Base-by-base conservation (phyloP, 2,113 vertebrate genomes). In the Centropus bengalensis region DNA sequence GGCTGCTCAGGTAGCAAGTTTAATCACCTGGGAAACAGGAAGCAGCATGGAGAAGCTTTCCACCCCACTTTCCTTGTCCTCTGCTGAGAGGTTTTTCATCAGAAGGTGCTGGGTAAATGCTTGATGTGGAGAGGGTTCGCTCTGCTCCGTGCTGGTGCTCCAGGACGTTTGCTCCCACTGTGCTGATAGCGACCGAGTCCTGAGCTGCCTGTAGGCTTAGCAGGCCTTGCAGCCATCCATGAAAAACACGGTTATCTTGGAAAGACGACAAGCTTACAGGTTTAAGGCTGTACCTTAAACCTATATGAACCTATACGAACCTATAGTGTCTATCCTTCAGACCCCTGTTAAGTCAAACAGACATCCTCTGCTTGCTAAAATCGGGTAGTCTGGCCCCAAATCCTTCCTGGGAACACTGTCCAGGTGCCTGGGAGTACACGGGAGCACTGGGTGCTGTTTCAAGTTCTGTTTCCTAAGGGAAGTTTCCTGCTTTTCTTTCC, bases 121-220 rank as follows among this genome's bases (percentile, higher is more conserved):
- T 40, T 2, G 2, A 2, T 8, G 3, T 4, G 5, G 60, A 27
- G 19, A 51, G n/a, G 32, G 23, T 49, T 89, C 59, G n/a, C 14
- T 15, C 54, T 0, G 0, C 18, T 9, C 55, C 24, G 4, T 52
- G 59, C n/a, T 56, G 54, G 10, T 0, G 0, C 45, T 80, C 22
- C 51, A 30, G 51, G 42, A 60, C 17, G 9, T 66, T 76, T 86
- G 28, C 69, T 62, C 11, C 10, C 7, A 3, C 76, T 74, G 80
- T 60, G 33, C 32, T 56, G 33, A 44, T 9, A 51, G 28, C 4
- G 2, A 7, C 5, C 0, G 52, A 12, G 74, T 80, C 81, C 52
- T 93, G 22, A 63, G 32, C 38, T 83, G 59, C 51, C 44, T 36
- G 18, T 38, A 51, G 59, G 11, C 47, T 28, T 18, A 81, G 69